phyloP scores from a whole-genome alignment of 2,888 invertebrate genomes.

The Brachypterus glaber region DNA sequence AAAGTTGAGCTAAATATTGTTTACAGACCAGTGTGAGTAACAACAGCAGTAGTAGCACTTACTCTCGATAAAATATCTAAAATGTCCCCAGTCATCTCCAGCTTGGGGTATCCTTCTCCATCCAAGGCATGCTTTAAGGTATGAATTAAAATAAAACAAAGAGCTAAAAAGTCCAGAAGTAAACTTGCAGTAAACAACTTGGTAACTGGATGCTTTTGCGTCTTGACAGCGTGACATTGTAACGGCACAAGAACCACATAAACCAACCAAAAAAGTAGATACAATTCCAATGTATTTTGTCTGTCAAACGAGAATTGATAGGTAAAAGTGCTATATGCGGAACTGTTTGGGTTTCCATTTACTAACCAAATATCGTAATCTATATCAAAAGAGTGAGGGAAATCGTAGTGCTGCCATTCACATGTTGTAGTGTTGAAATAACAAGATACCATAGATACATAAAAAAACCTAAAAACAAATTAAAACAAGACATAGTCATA shows the following conservation, averaged over 20 bases:
- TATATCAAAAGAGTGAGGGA: constrained; percentile 41
- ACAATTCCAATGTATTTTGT: constrained; percentile 85
- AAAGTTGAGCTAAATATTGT: too few species aligned
- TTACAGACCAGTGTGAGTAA: constrained; percentile 1
- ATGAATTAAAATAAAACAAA: constrained; percentile 80
- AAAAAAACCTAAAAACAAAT: constrained; percentile 74
- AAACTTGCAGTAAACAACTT: constrained; percentile 82
- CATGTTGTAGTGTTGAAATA: constrained; percentile 72
- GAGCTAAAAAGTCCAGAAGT: constrained; percentile 72
- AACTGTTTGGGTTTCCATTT: constrained; percentile 88
- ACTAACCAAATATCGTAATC: constrained; percentile 92
- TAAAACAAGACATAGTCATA: too few species aligned
- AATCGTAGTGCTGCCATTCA: constrained; percentile 71
- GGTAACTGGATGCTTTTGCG: constrained; percentile 86
- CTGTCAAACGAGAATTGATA: constrained; percentile 96
- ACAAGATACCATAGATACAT: constrained; percentile 89
- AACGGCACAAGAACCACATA: constrained; percentile 77
- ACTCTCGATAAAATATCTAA: constrained; percentile 86
- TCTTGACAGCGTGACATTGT: constrained; percentile 82
- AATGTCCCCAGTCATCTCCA: constrained; percentile 83
- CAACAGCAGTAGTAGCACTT: constrained; percentile 39
- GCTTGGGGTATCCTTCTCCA: constrained; percentile 74
- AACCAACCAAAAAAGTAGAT: constrained; percentile 76
- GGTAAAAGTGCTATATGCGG: constrained; percentile 76
- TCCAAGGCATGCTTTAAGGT: constrained; percentile 83